phyloP scores from a whole-genome alignment of 2,797 vertebrate genomes.

The Apogon hyalosoma region DNA sequence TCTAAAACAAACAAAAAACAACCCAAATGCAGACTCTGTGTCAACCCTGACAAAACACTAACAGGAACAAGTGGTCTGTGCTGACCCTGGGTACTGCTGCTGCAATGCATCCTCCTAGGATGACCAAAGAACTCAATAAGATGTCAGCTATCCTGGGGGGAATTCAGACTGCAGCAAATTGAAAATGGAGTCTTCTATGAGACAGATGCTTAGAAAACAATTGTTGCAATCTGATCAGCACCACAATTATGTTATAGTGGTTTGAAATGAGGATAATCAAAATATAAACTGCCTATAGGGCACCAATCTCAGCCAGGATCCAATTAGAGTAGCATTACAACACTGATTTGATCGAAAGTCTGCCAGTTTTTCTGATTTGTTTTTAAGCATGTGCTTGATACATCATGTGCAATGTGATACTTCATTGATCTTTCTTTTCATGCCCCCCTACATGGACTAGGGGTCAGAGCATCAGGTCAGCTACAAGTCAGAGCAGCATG shows the following conservation, averaged over 20 bases:
- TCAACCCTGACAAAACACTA: slow-evolving; percentile 23
- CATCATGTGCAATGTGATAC: slow-evolving; percentile 30
- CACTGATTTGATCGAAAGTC: slow-evolving; percentile 19
- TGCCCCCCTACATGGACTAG: background rate
- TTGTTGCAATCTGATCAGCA: slow-evolving; percentile 56
- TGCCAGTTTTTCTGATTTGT: slow-evolving; percentile 25
- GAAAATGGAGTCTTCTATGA: slow-evolving; percentile 48
- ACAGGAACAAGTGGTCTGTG: slow-evolving; percentile 7
- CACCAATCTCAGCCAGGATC: slow-evolving; percentile 40
- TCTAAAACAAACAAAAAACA: slow-evolving; percentile 21
- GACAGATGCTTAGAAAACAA: slow-evolving; percentile 57
- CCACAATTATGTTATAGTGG: slow-evolving; percentile 55
- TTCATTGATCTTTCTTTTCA: slow-evolving; percentile 27
- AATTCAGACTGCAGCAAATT: slow-evolving; percentile 44
- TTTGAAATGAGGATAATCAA: slow-evolving; percentile 42
- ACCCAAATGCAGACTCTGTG: slow-evolving; percentile 19
- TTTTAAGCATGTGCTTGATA: slow-evolving; percentile 27
- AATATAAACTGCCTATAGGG: slow-evolving; percentile 31
- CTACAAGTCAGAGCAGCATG: slow-evolving; percentile 18
- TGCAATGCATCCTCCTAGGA: slow-evolving; percentile 27
- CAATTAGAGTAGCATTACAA: slow-evolving; percentile 31
- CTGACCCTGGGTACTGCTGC: slow-evolving; percentile 2
- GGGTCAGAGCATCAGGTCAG: slow-evolving; percentile 9
- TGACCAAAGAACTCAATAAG: slow-evolving; percentile 56
- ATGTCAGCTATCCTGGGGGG: slow-evolving; percentile 32